Evolutionary conservation across 2,888 invertebrate genomes (phyloP), one percentile per base, ranked within the genome.

Genomic region (Sturmia bella): DNA sequence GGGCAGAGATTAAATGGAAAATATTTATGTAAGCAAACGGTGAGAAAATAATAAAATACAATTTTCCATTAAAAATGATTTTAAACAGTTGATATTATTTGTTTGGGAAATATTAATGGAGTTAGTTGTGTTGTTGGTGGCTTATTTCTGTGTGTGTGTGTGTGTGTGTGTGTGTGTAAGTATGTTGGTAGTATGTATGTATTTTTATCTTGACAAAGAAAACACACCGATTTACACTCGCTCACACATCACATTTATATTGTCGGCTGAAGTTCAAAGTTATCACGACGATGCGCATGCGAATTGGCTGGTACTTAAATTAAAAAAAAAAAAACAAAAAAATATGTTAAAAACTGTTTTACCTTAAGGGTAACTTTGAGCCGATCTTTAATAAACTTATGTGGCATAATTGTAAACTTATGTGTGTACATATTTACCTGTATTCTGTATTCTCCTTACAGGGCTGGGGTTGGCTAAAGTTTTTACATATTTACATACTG

Each of bases 251-350:
- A 45, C 17, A 15, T 9, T 9, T 9, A 27, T 19, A 66, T 84
- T 84, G 88, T 84, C 88, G 89, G 88, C 87, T 86, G 86, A 86
- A 87, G 87, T 87, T 89, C 88, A 89, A 89, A 88, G 88, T 83
- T 77, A 84, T 83, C 83, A 83, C 80, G 80, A 80, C 80, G 81
- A 66, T 82, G 84, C 72, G 77, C 80, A 70, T 77, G 79, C 80
- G 80, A 80, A 74, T 74, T 73, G 63, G 75, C 11, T 56, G 41
- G 11, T 24, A 43, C n/a, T n/a, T 24, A 43, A 21, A 54, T 15
- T 54, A 11, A 12, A 27, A 27, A 39, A 39, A 50, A 4, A 19
- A 3, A 39, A 24, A 39, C 13, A 27, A n/a, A n/a, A n/a, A n/a
- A n/a, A n/a, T n/a, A n/a, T n/a, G n/a, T n/a, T n/a, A n/a, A n/a